Evolutionary conservation across 2,888 invertebrate species (phyloP).

Genomic region (Metopia argyrocephala): DNA sequence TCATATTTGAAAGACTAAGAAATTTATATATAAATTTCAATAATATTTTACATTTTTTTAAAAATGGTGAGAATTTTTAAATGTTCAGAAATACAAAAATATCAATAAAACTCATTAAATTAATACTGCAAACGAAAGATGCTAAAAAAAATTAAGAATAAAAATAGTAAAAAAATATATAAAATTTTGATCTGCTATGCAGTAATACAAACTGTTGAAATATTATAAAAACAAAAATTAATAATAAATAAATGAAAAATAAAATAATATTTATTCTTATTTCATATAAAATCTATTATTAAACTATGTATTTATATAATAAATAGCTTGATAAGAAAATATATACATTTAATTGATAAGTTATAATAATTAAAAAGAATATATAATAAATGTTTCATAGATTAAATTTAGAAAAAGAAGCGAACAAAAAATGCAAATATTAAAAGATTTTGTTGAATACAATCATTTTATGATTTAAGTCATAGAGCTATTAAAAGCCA

Average conservation of each 20-base stretch:
- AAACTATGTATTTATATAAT: not conserved
- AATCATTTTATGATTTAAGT: conserved; percentile 53
- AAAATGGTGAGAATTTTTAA: too few species aligned
- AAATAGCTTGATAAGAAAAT: not conserved
- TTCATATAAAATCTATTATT: not conserved
- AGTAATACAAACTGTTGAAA: conserved; percentile 19
- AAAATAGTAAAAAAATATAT: not conserved
- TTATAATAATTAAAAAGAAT: not conserved
- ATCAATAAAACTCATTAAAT: not conserved
- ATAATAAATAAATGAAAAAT: conserved; percentile 2
- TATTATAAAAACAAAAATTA: not conserved
- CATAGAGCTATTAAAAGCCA: not conserved
- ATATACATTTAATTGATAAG: not conserved
- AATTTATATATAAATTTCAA: too few species aligned
- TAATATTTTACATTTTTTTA: too few species aligned
- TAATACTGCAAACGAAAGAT: not conserved
- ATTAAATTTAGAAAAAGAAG: conserved; percentile 17
- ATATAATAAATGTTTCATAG: not conserved
- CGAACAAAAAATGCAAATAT: conserved; percentile 1
- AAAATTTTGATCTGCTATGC: conserved; percentile 38
- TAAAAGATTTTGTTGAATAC: conserved; percentile 41
- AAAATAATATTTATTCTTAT: conserved; percentile 5
- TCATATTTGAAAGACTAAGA: too few species aligned
- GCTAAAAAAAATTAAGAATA: not conserved
- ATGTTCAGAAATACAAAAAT: too few species aligned